Conservation (phyloP, 2,113 vertebrate species). For the Panthera tigris region DNA sequence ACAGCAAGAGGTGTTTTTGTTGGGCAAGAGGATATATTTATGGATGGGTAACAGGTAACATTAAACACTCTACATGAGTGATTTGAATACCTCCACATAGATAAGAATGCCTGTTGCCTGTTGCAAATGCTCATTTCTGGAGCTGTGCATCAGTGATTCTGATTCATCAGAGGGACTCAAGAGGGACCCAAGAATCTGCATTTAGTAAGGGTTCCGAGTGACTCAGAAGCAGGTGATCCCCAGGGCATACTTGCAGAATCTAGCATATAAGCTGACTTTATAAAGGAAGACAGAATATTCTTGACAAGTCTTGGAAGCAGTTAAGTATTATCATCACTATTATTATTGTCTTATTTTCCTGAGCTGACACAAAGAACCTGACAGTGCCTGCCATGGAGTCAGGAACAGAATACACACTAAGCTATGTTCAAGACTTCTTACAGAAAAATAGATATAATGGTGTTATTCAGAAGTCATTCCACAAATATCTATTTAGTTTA, state of each 20-base stretch:
- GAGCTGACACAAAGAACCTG: neutral
- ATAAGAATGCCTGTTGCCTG: neutral
- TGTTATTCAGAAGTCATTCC: neutral
- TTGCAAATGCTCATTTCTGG: neutral
- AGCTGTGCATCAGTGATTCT: neutral
- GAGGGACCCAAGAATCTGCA: neutral
- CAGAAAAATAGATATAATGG: neutral
- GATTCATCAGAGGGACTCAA: neutral
- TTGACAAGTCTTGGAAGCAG: neutral
- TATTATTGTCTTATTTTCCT: neutral
- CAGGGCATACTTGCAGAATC: neutral
- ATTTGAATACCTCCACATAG: neutral
- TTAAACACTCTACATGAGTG: neutral
- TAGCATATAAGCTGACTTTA: neutral
- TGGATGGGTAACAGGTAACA: neutral
- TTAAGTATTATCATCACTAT: neutral
- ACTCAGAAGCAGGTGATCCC: neutral
- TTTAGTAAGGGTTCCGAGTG: neutral
- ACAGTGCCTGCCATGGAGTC: neutral
- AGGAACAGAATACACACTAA: neutral
- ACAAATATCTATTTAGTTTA: neutral
- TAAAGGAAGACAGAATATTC: neutral
- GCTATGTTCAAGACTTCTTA: neutral
- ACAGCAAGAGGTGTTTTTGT: neutral
- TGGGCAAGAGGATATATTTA: neutral